These are phyloP conservation scores for Harlomillsia oculata DNA, from an alignment of 1,140 invertebrate genomes.

Conservation along the genomic window DNA sequence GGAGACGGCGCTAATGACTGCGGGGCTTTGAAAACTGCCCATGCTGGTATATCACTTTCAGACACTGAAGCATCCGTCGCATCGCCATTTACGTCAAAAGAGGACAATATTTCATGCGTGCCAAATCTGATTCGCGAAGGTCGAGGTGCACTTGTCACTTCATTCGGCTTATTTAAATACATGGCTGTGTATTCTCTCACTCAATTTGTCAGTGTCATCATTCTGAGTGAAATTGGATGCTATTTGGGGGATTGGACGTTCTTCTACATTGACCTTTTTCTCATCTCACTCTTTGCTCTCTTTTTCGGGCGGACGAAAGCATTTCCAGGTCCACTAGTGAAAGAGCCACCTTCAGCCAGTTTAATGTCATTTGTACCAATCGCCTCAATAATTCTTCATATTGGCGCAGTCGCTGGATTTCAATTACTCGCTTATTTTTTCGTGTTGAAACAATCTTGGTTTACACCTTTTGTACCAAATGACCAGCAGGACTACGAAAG, in stretches of 20 bases:
- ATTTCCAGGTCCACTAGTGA: conserved; percentile 49
- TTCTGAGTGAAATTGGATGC: conserved; percentile 71
- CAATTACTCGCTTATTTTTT: conserved; percentile 43
- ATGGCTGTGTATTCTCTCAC: conserved; percentile 92
- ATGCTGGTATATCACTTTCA: conserved; percentile 86
- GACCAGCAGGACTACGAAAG: conserved; percentile 42
- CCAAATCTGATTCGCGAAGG: conserved; percentile 52
- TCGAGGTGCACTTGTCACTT: conserved; percentile 81
- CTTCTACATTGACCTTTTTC: conserved; percentile 72
- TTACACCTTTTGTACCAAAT: conserved; percentile 43
- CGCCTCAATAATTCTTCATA: conserved; percentile 39
- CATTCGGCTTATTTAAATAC: conserved; percentile 93
- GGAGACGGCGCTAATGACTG: conserved; percentile 60
- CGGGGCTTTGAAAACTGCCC: conserved; percentile 73
- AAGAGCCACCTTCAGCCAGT: conserved; percentile 51
- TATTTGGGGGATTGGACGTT: conserved; percentile 71
- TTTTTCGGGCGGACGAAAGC: conserved; percentile 62
- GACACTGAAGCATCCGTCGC: conserved; percentile 90
- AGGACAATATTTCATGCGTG: conserved; percentile 79
- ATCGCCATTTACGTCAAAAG: conserved; percentile 85
- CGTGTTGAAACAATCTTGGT: conserved; percentile 46
- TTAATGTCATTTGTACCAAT: conserved; percentile 45
- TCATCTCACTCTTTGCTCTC: conserved; percentile 68
- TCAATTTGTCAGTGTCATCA: conserved; percentile 85
- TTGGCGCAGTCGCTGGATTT: conserved; percentile 45